phyloP scores from a whole-genome alignment of 2,888 invertebrate genomes.

The Ellobium chinense region DNA sequence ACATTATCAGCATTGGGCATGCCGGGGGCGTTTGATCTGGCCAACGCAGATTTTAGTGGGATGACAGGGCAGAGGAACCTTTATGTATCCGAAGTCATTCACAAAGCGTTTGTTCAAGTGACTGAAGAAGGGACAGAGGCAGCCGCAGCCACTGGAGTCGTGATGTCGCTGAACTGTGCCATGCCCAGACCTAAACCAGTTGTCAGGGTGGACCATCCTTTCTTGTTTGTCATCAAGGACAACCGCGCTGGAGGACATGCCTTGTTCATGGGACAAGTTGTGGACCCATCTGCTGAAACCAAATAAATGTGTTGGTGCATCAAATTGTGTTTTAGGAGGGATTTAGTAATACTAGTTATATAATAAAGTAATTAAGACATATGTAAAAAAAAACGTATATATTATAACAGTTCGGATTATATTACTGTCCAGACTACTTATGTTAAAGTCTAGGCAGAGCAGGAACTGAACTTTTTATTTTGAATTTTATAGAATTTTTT shows the following conservation, averaged over 20 bases:
- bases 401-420: too few species aligned
- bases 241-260: conserved; percentile 39
- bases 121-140: conserved; percentile 77
- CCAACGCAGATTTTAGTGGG: conserved; percentile 71
- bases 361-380: too few species aligned
- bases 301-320: too few species aligned
- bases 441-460: too few species aligned
- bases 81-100: conserved; percentile 70
- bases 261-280: conserved; percentile 29
- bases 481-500: too few species aligned
- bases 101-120: conserved; percentile 76
- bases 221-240: conserved; percentile 71
- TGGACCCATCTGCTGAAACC: too few species aligned
- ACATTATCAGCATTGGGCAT: conserved; percentile 65
- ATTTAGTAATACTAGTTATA: too few species aligned
- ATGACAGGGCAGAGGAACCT: conserved; percentile 60
- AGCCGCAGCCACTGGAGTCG: conserved; percentile 71
- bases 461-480: too few species aligned
- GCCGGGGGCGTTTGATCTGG: conserved; percentile 62
- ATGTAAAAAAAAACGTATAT: too few species aligned
- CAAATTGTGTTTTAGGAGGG: too few species aligned
- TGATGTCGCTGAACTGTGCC: neutral
- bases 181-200: neutral
- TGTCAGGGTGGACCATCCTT: conserved; percentile 71
- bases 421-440: too few species aligned